Percentiles rank a stretch among this genome's conserved stretches.
phyloP scores from a whole-genome alignment of 2,888 invertebrate genomes.

The Chymomyza fuscimana region DNA sequence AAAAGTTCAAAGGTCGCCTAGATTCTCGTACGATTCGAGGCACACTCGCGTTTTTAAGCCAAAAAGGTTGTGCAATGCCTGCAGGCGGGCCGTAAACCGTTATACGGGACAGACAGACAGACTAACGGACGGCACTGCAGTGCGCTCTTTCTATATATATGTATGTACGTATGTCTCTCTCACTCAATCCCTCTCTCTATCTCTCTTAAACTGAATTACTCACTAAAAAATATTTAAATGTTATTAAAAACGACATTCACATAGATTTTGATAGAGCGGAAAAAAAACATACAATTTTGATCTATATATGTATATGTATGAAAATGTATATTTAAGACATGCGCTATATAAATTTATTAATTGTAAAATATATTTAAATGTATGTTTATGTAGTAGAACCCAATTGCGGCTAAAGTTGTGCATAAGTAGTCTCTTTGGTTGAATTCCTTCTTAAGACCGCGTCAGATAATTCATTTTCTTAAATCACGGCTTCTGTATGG shows the following conservation, averaged over 20 bases:
- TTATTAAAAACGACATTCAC: constrained; percentile 26
- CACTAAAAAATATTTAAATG: constrained; percentile 37
- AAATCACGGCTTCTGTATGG: too few relatives aligned
- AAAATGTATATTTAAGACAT: constrained; percentile 19
- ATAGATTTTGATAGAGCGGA: constrained; percentile 10
- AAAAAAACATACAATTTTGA: constrained; percentile 23
- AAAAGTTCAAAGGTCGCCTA: not conserved
- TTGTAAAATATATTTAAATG: not conserved
- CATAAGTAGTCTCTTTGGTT: not conserved
- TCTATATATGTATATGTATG: constrained; percentile 16
- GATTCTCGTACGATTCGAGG: constrained; percentile 46
- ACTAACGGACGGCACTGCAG: constrained; percentile 41
- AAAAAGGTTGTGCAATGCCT: constrained; percentile 69
- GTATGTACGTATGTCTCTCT: constrained; percentile 3
- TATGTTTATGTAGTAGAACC: not conserved
- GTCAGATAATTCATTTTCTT: too few relatives aligned
- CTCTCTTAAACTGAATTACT: constrained; percentile 23
- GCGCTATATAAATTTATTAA: constrained; percentile 19
- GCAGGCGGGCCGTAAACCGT: constrained; percentile 33
- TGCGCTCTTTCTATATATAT: constrained; percentile 47
- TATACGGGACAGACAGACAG: constrained; percentile 6
- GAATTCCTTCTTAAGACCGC: too few relatives aligned
- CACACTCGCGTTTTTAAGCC: constrained; percentile 64
- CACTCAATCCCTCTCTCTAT: constrained; percentile 22
- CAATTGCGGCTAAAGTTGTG: not conserved